A percentile compares a stretch with the other conserved stretches of the same genome.
These are phyloP conservation scores for Orcinus orca DNA, from an alignment of 2,113 vertebrate genomes.

Conservation along the genomic window DNA sequence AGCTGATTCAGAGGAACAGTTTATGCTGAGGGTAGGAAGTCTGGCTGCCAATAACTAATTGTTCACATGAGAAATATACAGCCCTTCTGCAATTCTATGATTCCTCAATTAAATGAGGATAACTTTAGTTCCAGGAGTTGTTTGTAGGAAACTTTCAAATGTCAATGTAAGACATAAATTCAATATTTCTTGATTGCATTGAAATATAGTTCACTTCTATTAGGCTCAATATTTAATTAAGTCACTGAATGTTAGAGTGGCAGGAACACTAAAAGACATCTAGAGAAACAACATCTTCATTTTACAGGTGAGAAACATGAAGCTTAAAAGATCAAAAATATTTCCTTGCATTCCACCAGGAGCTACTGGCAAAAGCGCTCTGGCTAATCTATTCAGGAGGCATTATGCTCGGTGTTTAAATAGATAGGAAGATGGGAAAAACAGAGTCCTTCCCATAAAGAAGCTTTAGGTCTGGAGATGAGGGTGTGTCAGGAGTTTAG, in stretches of 20 bases:
- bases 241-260: not conserved
- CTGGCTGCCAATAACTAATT: not conserved
- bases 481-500: not conserved
- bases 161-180: not conserved
- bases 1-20: not conserved
- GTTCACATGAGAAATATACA: not conserved
- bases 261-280: not conserved
- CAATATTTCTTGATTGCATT: not conserved
- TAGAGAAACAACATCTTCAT: not conserved
- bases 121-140: not conserved
- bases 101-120: not conserved
- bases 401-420: not conserved
- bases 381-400: not conserved
- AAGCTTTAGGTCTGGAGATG: not conserved
- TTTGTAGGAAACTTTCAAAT: not conserved
- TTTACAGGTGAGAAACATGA: constrained; percentile 2
- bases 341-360: not conserved
- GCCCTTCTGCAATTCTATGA: not conserved
- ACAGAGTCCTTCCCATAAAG: not conserved
- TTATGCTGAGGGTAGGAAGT: not conserved
- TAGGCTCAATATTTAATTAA: not conserved
- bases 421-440: not conserved
- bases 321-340: not conserved
- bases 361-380: not conserved
- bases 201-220: not conserved